Evolutionary conservation across 2,113 vertebrate genomes (phyloP).

Genomic region (Tetrax tetrax): DNA sequence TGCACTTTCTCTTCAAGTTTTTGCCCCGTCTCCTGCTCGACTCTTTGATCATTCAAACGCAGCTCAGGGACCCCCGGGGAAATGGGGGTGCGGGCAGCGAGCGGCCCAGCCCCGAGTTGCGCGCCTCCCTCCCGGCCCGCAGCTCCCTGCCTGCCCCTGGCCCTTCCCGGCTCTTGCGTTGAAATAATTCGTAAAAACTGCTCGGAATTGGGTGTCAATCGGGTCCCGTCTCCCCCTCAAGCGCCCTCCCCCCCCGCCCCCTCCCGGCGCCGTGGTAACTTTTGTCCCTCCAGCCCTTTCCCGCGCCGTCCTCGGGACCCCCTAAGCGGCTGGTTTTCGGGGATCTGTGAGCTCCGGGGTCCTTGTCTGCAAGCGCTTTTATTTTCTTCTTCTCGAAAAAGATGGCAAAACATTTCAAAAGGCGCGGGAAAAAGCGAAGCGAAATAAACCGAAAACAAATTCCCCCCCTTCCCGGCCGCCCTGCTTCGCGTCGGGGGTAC

Average conservation of each 20-base stretch:
- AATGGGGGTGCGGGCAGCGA: not conserved
- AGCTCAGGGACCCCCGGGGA: not conserved
- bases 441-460: not conserved
- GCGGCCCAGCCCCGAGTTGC: not conserved
- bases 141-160: not conserved
- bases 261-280: not conserved
- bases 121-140: not conserved
- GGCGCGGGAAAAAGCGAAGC: not conserved
- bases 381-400: not conserved
- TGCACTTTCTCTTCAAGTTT: not conserved
- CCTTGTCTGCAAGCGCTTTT: not conserved
- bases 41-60: not conserved
- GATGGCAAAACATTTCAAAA: not conserved
- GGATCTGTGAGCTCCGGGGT: not conserved
- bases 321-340: not conserved
- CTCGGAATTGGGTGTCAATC: not conserved
- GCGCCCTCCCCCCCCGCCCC: too few relatives aligned
- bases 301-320: not conserved
- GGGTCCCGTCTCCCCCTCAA: accelerated
- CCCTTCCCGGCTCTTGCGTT: not conserved
- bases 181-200: not conserved
- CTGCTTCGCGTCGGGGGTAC: not conserved
- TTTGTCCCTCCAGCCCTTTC: not conserved
- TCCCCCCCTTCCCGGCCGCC: too few relatives aligned
- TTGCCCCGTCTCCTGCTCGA: not conserved